Percentiles rank a stretch among this genome's conserved stretches.
Conservation (phyloP, 92 coral and sea anemone species). For the Zoanthus sansibaricus region DNA sequence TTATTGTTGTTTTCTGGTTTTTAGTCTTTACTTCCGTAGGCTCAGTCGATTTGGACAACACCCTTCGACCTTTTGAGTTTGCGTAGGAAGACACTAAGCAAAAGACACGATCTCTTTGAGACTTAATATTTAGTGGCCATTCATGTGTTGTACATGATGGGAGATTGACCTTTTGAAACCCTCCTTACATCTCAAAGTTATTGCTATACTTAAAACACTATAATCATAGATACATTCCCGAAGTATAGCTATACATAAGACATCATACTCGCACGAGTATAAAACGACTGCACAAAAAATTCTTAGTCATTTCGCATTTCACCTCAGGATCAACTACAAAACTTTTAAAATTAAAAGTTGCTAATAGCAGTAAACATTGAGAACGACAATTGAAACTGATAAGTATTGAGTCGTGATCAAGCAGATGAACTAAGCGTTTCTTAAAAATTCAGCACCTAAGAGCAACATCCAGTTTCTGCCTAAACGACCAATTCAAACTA, state of each 20-base stretch:
- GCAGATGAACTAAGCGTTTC: no score
- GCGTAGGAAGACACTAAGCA: conserved; percentile 22
- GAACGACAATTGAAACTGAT: no score
- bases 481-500: not conserved
- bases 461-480: not conserved
- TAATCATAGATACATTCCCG: not conserved
- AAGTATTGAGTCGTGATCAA: no score
- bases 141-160: not conserved
- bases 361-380: no score
- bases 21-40: conserved; percentile 31
- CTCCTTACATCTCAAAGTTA: not conserved
- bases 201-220: not conserved
- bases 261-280: no score
- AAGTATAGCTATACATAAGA: no score
- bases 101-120: not conserved
- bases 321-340: no score
- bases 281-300: no score
- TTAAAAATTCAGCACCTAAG: no score
- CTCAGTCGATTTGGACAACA: conserved; percentile 5
- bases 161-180: not conserved
- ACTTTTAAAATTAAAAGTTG: no score
- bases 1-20: conserved; percentile 8
- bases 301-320: no score
- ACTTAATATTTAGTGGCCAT: not conserved
- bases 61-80: conserved; percentile 28